Base-by-base conservation (phyloP, 2,888 invertebrate genomes). In the Sminthurides aquaticus region DNA sequence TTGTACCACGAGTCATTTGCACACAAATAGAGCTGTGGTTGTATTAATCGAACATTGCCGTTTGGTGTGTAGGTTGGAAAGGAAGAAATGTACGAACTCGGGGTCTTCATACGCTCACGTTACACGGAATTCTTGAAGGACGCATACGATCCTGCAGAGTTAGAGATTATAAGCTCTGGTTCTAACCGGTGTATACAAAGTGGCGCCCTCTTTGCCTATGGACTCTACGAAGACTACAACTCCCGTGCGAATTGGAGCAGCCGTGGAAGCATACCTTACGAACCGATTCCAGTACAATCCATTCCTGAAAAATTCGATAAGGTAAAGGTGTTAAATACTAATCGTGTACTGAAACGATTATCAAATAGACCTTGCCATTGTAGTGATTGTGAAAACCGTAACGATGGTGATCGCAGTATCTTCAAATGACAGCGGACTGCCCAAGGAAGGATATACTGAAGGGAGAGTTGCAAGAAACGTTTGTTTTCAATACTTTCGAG, bases 171-270 rank as follows among this genome's bases (percentile, higher is more conserved):
- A 11, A 57, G 25, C 22, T 57, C 57, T 22, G 57, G 11, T n/a
- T 25, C 57, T 11, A 57, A 57, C 18, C 57, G 57, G 25, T 57
- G 57, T 57, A 25, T 26, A 3, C 57, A 57, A 57, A 57, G 57
- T 26, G 57, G 57, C 28, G 26, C 57, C 11, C 11, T 57, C 11
- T 57, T 57, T 57, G 57, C 26, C 11, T 57, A 57, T n/a, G 57
- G 57, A 5, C 22, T 26, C 5, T 57, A 57, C 28, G 25, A 57
- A n/a, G 26, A 57, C 25, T 57, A 25, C 57, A 57, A 26, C 28
- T 8, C 24, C 3, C 8, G 18, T 8, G 22, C 57, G 5, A 57
- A 57, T 20, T 57, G 57, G 57, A 57, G 26, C 22, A 15, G 5
- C 5, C 8, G 5, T 11, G 57, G 24, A 5, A 3, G 24, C 18